Conservation (phyloP, 2,888 invertebrate species). For the Trachelus tabidus region DNA sequence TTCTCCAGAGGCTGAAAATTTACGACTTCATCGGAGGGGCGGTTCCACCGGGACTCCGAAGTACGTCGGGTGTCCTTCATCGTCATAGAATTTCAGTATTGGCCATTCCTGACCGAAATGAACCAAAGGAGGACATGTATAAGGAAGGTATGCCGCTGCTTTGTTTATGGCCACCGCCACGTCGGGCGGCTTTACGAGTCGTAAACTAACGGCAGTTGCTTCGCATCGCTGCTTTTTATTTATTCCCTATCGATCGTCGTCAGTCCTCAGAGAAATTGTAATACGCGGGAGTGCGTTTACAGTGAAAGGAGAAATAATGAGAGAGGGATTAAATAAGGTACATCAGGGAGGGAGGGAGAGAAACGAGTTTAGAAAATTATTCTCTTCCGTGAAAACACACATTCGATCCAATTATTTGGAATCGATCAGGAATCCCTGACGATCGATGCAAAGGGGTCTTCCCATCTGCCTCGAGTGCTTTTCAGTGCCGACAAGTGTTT, state of each 20-base stretch:
- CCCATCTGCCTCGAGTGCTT: no score
- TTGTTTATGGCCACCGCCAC: background rate
- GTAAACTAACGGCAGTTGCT: conserved; percentile 30
- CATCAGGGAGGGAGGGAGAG: conserved; percentile 12
- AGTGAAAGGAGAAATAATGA: background rate
- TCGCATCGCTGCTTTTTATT: conserved; percentile 23
- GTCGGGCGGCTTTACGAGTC: conserved; percentile 28
- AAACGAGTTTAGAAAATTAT: background rate
- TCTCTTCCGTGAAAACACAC: background rate
- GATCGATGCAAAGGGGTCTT: background rate
- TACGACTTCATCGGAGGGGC: background rate
- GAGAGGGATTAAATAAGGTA: background rate
- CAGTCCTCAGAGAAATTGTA: conserved; percentile 5
- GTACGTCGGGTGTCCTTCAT: background rate
- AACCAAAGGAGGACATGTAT: background rate
- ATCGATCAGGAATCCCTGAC: background rate
- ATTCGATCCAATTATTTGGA: background rate
- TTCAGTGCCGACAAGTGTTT: no score
- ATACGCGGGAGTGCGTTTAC: conserved; percentile 22
- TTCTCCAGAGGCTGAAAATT: background rate
- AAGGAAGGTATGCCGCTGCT: background rate
- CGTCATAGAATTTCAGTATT: background rate
- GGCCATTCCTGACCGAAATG: background rate
- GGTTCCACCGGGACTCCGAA: background rate
- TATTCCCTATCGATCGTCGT: conserved; percentile 32